phyloP scores from a whole-genome alignment of 2,888 invertebrate species.

The Phyto melanocephala region DNA sequence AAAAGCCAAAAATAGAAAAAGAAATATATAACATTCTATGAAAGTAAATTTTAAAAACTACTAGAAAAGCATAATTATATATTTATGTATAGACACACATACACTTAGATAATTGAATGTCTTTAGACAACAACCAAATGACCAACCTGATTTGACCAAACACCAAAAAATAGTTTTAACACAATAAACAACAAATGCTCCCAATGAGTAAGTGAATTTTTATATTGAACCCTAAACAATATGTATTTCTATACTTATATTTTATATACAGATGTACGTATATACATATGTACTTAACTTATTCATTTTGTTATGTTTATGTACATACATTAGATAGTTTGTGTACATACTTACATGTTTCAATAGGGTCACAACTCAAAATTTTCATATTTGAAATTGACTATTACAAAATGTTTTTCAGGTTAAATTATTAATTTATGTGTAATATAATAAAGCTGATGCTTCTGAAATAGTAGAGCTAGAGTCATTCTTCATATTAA shows the following conservation, averaged over 20 bases:
- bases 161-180: background rate
- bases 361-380: no score
- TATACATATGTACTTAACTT: background rate
- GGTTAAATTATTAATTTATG: no score
- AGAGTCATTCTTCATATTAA: no score
- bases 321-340: background rate
- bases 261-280: background rate
- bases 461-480: no score
- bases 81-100: background rate
- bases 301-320: background rate
- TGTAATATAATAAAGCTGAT: no score
- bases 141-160: background rate
- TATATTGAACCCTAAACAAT: background rate
- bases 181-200: background rate
- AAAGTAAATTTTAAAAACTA: background rate
- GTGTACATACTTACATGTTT: no score
- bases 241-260: background rate
- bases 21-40: background rate
- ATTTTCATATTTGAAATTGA: no score
- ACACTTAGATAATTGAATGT: background rate
- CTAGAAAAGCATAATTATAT: background rate
- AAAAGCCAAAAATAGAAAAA: no score
- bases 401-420: no score
- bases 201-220: constrained; percentile 34
- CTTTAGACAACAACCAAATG: background rate